phyloP scores from a whole-genome alignment of 2,113 vertebrate species.

The Chelonoidis abingdonii region DNA sequence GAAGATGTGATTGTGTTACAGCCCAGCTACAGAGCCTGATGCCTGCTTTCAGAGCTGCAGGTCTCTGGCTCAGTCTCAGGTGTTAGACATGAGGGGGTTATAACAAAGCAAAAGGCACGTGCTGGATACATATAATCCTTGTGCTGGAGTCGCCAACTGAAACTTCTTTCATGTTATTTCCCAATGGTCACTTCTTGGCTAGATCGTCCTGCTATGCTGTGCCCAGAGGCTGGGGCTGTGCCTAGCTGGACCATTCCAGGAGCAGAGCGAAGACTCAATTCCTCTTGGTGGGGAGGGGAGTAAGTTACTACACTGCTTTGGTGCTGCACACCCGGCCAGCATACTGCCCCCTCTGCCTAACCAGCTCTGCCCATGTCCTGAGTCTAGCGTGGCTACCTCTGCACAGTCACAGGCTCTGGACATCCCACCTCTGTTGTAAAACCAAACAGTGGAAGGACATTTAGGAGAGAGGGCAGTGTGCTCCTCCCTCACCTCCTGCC shows the following conservation, averaged over 20 bases:
- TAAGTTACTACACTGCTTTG: background rate
- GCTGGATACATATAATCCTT: background rate
- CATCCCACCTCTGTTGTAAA: too few relatives aligned
- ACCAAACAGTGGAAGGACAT: too few relatives aligned
- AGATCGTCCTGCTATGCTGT: background rate
- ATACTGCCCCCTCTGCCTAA: too few relatives aligned
- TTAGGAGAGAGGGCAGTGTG: background rate
- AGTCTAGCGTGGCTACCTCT: too few relatives aligned
- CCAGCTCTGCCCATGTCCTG: too few relatives aligned
- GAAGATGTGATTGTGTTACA: background rate
- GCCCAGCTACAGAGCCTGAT: background rate
- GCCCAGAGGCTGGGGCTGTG: background rate
- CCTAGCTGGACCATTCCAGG: background rate
- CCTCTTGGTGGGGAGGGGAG: background rate
- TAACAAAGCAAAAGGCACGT: background rate
- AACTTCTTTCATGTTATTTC: background rate
- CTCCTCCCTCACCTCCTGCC: background rate
- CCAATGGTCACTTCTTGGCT: background rate
- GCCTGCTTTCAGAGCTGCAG: background rate
- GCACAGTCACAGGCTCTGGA: too few relatives aligned
- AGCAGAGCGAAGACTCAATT: background rate
- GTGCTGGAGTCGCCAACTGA: background rate
- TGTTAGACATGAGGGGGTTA: too few relatives aligned
- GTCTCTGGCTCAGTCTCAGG: too few relatives aligned
- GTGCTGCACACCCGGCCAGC: background rate